Evolutionary conservation across 92 coral and sea anemone species (phyloP), one percentile per base, ranked within the genome.

Genomic region (Siderastrea radians): DNA sequence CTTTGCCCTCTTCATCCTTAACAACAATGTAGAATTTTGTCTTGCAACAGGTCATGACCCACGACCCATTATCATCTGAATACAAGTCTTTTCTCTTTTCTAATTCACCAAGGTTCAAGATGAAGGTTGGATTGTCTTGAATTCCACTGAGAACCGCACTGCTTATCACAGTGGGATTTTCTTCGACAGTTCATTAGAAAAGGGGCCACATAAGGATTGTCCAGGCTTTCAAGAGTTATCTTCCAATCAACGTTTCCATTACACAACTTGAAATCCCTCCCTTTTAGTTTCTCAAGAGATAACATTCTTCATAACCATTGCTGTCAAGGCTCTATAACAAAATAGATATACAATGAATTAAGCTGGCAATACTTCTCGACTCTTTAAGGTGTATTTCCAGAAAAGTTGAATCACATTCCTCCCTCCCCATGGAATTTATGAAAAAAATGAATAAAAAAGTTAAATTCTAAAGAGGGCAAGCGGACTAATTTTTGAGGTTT

Each of bases 61-160:
- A 90, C 43, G 78, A 14, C 52, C 90, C 90, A 55, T 85, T 90
- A 44, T 90, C 81, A 63, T 85, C 87, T 65, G 80, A 60, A 61
- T 53, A 85, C 46, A 90, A 51, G 47, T 85, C 93, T 85, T 84
- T 74, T 54, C 93, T 79, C 12, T 44, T 58, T 13, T 65, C 74
- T 13, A 86, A 49, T 15, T 86, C 19, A 74, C 59, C 78, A 46
- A 85, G 12, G 79, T 63, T 52, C 1, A 90, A 58, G 10, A 68
- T 69, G 66, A 90, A 86, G 13, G 87, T 59, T 19, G 84, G 88
- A 61, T 90, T 75, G 38, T 90, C 87, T 73, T 90, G 69, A 54
- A 80, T 15, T 52, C 82, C 83, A 80, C 4, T 78, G 43, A 88
- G 91, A 43, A 86, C 83, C 45, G 57, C 52, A 11, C 49, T 61